A percentile compares a stretch with the other conserved stretches of the same genome.
phyloP scores from a whole-genome alignment of 2,113 vertebrate genomes.

The Rhinopomastus cyanomelas region DNA sequence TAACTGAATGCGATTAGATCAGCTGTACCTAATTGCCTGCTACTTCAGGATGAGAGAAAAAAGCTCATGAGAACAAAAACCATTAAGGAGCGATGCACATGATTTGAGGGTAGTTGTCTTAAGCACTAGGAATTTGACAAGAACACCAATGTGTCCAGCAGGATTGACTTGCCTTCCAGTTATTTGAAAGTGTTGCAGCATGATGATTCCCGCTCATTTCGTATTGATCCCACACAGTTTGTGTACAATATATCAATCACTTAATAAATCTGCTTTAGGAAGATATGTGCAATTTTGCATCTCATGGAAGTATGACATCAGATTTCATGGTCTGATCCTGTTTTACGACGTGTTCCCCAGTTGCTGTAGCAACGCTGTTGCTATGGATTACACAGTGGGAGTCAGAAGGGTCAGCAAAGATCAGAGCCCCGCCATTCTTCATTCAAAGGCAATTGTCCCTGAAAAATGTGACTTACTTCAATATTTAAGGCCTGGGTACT shows the following conservation, averaged over 20 bases:
- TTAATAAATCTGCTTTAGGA: slow-evolving; percentile 65
- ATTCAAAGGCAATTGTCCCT: slow-evolving; percentile 90
- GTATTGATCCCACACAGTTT: slow-evolving; percentile 5
- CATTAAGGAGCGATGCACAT: not conserved
- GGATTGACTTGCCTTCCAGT: not conserved
- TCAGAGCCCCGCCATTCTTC: slow-evolving; percentile 87
- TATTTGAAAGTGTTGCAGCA: not conserved
- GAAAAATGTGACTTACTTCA: slow-evolving; percentile 83
- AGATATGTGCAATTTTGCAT: slow-evolving; percentile 72
- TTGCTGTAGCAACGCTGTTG: slow-evolving; percentile 83
- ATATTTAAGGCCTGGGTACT: slow-evolving; percentile 80
- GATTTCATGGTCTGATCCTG: slow-evolving; percentile 77
- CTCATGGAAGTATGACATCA: slow-evolving; percentile 77
- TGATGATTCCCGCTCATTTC: not conserved
- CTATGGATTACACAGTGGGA: slow-evolving; percentile 81
- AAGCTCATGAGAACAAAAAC: not conserved
- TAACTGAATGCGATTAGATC: not conserved
- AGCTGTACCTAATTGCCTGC: not conserved
- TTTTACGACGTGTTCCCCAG: slow-evolving; percentile 62
- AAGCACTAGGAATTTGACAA: not conserved
- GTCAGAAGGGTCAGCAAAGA: slow-evolving; percentile 83
- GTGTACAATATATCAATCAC: slow-evolving; percentile 44
- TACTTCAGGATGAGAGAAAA: not conserved
- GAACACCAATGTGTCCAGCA: not conserved
- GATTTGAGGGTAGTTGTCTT: not conserved